Conservation (phyloP, 2,888 invertebrate species). For the Cactoblastis cactorum region DNA sequence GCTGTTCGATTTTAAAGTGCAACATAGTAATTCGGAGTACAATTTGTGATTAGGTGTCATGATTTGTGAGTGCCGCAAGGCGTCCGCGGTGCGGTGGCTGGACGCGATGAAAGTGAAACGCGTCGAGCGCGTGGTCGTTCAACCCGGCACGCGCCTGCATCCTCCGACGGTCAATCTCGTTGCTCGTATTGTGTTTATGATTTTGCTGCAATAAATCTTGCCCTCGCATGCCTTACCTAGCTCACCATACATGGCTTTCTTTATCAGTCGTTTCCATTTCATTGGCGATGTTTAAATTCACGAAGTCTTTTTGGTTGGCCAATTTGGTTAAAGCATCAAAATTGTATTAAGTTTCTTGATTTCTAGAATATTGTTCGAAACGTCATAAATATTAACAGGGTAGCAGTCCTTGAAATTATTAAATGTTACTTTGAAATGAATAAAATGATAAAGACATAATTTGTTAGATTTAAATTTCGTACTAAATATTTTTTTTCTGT, state of each 20-base stretch:
- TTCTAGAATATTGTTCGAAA: no score
- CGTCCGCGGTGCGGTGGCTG: conserved; percentile 34
- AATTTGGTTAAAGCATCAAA: background rate
- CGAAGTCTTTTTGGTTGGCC: background rate
- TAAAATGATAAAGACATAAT: no score
- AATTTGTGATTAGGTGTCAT: conserved; percentile 6
- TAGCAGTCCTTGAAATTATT: no score
- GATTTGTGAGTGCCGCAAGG: conserved; percentile 17
- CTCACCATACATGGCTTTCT: background rate
- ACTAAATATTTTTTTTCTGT: no score
- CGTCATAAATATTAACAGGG: no score
- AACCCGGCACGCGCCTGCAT: conserved; percentile 76
- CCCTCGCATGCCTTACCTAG: background rate
- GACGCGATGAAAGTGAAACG: conserved; percentile 73
- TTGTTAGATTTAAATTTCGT: no score
- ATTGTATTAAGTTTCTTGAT: no score
- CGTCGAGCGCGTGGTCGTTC: conserved; percentile 69
- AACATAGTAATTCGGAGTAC: background rate
- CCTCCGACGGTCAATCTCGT: conserved; percentile 44
- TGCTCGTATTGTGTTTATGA: conserved; percentile 45
- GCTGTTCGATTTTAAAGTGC: background rate
- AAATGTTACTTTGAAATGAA: no score
- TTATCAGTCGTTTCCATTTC: background rate
- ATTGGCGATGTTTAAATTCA: background rate
- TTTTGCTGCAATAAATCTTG: conserved; percentile 33